Base-by-base conservation (phyloP, 2,113 vertebrate genomes). In the Urocolius indicus region DNA sequence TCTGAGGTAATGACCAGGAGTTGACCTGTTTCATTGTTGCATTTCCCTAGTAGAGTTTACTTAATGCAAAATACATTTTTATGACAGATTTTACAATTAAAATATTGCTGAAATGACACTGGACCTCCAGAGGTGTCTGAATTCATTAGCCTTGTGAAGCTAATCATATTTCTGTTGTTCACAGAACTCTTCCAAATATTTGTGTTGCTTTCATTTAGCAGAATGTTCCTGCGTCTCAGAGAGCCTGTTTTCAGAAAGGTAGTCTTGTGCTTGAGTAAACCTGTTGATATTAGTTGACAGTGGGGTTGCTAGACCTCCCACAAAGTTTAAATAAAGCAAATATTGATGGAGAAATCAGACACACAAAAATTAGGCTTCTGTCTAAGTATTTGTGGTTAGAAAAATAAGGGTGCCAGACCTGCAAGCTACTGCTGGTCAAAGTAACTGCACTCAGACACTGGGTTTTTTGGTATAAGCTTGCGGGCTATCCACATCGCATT, bases 321-420 rank as follows among this genome's bases (percentile, higher is more conserved):
- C 71, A 34, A 34, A 73, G 83, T 74, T 97, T 94, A 96, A 94
- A 87, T 97, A 92, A 95, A 96, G 87, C 89, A 88, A 95, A 96
- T 95, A 97, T 96, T 97, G 87, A 72, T 94, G 86, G 85, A 97
- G 66, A 95, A 96, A 94, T 89, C 61, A 90, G 71, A 90, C 65
- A 45, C 84, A 93, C 62, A 89, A 84, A 96, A 97, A 95, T 79
- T 84, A 71, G 93, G 36, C 86, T 97, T 96, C 91, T 96, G 92
- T 90, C 76, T 92, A 96, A 96, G 95, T 96, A 96, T 95, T 94
- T 94, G 94, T 93, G 96, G 96, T 84, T 84, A 91, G 51, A 90
- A 93, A 79, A 96, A 85, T 85, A 90, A 91, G 77, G 78, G 27
- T 94, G 89, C 94, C 95, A 97, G 89, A 84, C 54, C 36, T 94